Percentiles rank a stretch among this genome's conserved stretches.
Conservation (phyloP, 2,797 vertebrate species). For the Thalassophryne amazonica region DNA sequence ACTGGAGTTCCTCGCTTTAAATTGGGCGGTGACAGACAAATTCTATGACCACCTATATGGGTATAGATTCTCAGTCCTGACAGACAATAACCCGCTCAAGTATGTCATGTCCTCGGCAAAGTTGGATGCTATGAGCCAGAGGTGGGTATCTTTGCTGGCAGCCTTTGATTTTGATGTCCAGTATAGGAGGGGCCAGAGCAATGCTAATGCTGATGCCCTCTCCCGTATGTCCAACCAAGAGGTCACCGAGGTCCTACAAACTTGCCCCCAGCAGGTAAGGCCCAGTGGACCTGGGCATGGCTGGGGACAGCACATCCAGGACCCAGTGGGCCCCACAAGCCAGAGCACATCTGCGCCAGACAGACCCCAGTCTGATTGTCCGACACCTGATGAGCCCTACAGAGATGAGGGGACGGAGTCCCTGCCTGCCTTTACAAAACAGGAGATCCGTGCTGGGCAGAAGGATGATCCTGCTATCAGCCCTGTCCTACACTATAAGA, state of each 20-base stretch:
- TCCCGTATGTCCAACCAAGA: conserved; percentile 14
- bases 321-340: not conserved
- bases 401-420: not conserved
- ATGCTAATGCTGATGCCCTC: conserved; percentile 20
- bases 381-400: not conserved
- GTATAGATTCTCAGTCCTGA: conserved; percentile 7
- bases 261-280: not conserved
- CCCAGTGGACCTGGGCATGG: not conserved
- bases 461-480: not conserved
- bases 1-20: not conserved
- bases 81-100: conserved; percentile 37
- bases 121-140: conserved; percentile 21
- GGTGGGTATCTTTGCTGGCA: conserved; percentile 21
- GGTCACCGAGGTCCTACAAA: not conserved
- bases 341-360: not conserved
- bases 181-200: conserved; percentile 7
- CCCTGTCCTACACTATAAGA: not conserved
- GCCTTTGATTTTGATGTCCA: conserved; percentile 27
- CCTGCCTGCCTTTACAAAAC: conserved; percentile 4
- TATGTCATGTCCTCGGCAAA: conserved; percentile 31
- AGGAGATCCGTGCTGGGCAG: not conserved
- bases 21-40: conserved; percentile 7
- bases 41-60: conserved; percentile 33
- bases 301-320: not conserved
- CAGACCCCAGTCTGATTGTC: not conserved